Evolutionary conservation across 2,797 vertebrate species (phyloP), one percentile per base, ranked within the genome.

Genomic region (Falco novaeseelandiae): DNA sequence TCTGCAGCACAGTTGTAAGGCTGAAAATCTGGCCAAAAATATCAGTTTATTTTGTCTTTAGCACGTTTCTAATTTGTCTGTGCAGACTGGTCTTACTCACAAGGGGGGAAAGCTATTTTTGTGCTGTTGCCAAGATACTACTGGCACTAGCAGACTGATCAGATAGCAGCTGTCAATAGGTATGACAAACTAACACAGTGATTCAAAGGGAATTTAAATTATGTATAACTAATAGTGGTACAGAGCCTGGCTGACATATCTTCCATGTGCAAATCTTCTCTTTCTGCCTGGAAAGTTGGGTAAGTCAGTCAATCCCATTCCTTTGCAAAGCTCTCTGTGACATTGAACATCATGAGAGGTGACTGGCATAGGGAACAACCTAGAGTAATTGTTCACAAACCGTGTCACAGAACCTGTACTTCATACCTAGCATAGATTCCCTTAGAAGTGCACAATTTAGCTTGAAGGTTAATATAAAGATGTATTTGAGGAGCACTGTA

Each of bases 91-190:
- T 97, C 97, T 98, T 97, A 96, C 96, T 97, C 97, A 97, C 96
- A 96, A 93, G 90, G 44, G 96, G 95, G 88, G 63, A 97, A 98
- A 98, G 97, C 97, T 98, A 98, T 98, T 98, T 98, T 97, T 98
- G 97, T 97, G 93, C 87, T 92, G 97, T 98, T 98, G 98, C 98
- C 98, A 98, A 97, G 98, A 97, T 97, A 98, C 97, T 98, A 97
- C 96, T 97, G 96, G 97, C 97, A 96, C 90, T 90, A 97, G 96
- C 93, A 96, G 97, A 83, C 97, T 98, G 97, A 98, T 98, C 97
- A 98, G 97, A 98, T 98, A 98, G 97, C 92, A 95, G 90, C 93
- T 97, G 93, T 97, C 96, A 95, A 98, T 99, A 99, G 97, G 98
- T 98, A 97, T 92, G 98, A 97, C 97, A 98, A 98, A 97, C 88